phyloP scores from a whole-genome alignment of 2,888 invertebrate genomes.

The Diplazon laetatorius region DNA sequence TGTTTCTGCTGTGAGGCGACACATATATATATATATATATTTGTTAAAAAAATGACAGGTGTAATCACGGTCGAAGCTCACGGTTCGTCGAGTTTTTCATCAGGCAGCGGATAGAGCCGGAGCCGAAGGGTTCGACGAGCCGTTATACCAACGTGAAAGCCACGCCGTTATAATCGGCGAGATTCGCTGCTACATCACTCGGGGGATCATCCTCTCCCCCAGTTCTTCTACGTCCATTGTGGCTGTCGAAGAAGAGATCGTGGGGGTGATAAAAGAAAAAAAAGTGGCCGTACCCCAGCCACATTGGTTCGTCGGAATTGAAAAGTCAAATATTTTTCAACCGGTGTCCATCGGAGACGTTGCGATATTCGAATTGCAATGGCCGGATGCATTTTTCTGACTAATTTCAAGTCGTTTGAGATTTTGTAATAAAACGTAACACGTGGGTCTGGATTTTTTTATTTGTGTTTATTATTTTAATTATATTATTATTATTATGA shows the following conservation, averaged over 20 bases:
- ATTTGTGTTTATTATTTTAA: no score
- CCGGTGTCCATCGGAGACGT: constrained; percentile 43
- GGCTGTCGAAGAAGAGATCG: constrained; percentile 52
- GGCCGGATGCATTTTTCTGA: neutral
- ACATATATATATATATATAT: neutral
- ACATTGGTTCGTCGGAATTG: constrained; percentile 49
- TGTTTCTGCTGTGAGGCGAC: neutral
- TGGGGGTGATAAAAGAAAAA: no score
- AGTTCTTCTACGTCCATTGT: constrained; percentile 51
- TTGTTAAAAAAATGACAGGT: constrained; percentile 50
- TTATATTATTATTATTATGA: no score
- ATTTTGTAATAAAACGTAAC: no score
- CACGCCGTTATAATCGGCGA: constrained; percentile 66
- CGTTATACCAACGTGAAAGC: constrained; percentile 75
- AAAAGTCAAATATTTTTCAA: constrained; percentile 57
- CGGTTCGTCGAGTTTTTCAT: constrained; percentile 76
- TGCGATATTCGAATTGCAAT: constrained; percentile 23
- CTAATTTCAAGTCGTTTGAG: no score
- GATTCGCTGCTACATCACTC: constrained; percentile 34
- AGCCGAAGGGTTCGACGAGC: constrained; percentile 74
- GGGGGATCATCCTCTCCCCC: constrained; percentile 47
- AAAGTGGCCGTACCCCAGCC: constrained; percentile 4
- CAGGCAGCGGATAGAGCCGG: constrained; percentile 65
- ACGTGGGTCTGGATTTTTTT: no score
- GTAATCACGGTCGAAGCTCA: constrained; percentile 66